Conservation (phyloP, 2,113 vertebrate genomes). For the Hippocampus zosterae region DNA sequence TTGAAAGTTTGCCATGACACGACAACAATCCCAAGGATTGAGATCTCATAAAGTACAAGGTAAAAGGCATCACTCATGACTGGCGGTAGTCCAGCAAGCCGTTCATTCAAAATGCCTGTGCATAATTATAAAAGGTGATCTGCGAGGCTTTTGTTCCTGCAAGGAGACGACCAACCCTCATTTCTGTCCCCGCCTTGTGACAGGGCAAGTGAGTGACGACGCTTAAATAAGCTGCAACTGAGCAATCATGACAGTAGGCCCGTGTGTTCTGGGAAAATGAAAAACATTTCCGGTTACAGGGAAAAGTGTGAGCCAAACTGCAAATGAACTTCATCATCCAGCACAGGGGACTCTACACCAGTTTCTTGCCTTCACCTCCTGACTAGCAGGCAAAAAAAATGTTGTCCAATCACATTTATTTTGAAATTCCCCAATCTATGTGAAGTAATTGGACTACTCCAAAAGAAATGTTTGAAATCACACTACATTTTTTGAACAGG, state of each 20-base stretch:
- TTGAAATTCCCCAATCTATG: too few relatives aligned
- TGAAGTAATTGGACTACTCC: too few relatives aligned
- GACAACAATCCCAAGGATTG: not conserved
- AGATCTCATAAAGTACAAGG: not conserved
- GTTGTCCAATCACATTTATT: too few relatives aligned
- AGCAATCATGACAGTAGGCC: constrained; percentile 14
- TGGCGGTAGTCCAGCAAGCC: not conserved
- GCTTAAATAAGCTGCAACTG: constrained; percentile 12
- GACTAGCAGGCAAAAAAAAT: too few relatives aligned
- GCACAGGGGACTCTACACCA: not conserved
- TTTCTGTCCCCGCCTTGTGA: not conserved
- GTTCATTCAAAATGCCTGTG: not conserved
- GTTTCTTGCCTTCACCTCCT: not conserved
- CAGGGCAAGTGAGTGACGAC: not conserved
- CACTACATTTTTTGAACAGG: too few relatives aligned
- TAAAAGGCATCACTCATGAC: not conserved
- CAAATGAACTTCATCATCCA: not conserved
- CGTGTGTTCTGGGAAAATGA: not conserved
- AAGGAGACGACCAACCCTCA: not conserved
- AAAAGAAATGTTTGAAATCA: too few relatives aligned
- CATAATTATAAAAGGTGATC: not conserved
- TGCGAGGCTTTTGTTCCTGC: not conserved
- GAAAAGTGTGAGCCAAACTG: not conserved
- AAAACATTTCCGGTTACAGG: not conserved
- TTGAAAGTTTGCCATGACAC: not conserved